These are phyloP conservation scores for Tupaia chinensis DNA, from an alignment of 2,113 vertebrate genomes.

Conservation along the genomic window DNA sequence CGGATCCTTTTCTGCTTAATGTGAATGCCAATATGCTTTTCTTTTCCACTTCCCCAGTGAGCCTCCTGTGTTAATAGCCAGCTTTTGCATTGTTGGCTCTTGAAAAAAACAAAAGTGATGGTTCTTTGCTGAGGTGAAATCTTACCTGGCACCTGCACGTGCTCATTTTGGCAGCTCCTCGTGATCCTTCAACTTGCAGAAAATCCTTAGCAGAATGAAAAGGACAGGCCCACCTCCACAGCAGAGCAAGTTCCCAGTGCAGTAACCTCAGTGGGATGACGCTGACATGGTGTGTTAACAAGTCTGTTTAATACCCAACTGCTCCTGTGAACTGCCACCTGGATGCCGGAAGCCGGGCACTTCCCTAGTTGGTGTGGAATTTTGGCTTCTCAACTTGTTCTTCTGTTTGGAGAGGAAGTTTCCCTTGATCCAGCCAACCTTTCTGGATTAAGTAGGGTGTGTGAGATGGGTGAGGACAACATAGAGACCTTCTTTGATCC, in stretches of 20 bases:
- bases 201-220: slow-evolving; percentile 67
- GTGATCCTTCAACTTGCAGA: slow-evolving; percentile 71
- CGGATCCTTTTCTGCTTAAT: slow-evolving; percentile 63
- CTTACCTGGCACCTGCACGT: slow-evolving; percentile 49
- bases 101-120: not conserved
- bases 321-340: not conserved
- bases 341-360: slow-evolving; percentile 1
- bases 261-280: slow-evolving; percentile 39
- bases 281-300: slow-evolving; percentile 27
- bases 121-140: not conserved
- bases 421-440: not conserved
- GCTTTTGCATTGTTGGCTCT: slow-evolving; percentile 61
- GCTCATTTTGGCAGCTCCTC: slow-evolving; percentile 53
- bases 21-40: slow-evolving; percentile 45
- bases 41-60: slow-evolving; percentile 17
- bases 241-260: slow-evolving; percentile 5
- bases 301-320: not conserved
- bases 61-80: slow-evolving; percentile 60
- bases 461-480: not conserved
- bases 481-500: not conserved
- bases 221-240: slow-evolving; percentile 57
- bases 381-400: slow-evolving; percentile 24
- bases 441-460: not conserved
- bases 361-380: not conserved
- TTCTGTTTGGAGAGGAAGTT: slow-evolving; percentile 4